These are phyloP conservation scores for Drosophila repletoides DNA, from an alignment of 1,140 invertebrate genomes.

Conservation along the genomic window DNA sequence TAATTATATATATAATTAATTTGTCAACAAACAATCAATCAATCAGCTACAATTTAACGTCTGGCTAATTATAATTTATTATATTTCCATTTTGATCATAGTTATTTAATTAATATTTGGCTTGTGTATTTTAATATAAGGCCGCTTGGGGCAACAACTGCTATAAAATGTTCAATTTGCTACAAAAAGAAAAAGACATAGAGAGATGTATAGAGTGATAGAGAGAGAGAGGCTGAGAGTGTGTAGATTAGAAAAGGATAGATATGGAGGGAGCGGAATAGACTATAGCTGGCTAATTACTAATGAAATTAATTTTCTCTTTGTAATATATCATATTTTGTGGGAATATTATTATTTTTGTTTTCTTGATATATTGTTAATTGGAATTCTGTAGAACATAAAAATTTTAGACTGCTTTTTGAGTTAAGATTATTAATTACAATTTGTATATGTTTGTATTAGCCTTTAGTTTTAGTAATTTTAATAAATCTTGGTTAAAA, in stretches of 20 bases:
- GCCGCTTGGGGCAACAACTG: conserved; percentile 74
- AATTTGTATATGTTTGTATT: not conserved
- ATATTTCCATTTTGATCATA: conserved; percentile 23
- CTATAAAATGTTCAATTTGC: conserved; percentile 51
- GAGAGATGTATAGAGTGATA: conserved; percentile 1
- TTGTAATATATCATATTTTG: not conserved
- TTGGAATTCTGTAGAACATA: not conserved
- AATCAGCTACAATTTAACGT: conserved; percentile 73
- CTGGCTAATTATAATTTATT: conserved; percentile 65
- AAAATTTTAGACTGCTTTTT: not conserved
- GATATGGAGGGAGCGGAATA: conserved; percentile 13
- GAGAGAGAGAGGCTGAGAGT: not conserved
- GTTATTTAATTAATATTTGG: conserved; percentile 21
- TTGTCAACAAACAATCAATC: conserved; percentile 73
- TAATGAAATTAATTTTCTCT: conserved; percentile 32
- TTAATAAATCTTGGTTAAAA: not conserved
- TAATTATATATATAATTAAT: conserved; percentile 39
- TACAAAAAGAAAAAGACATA: conserved; percentile 14
- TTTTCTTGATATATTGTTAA: conserved; percentile 12
- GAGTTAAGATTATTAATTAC: not conserved
- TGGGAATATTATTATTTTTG: not conserved
- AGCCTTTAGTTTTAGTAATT: no score
- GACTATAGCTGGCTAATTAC: conserved; percentile 23
- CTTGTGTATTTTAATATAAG: conserved; percentile 51
- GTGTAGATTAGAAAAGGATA: not conserved